These are phyloP conservation scores for Oncorhynchus tshawytscha DNA, from an alignment of 2,113 vertebrate genomes.

Conservation along the genomic window DNA sequence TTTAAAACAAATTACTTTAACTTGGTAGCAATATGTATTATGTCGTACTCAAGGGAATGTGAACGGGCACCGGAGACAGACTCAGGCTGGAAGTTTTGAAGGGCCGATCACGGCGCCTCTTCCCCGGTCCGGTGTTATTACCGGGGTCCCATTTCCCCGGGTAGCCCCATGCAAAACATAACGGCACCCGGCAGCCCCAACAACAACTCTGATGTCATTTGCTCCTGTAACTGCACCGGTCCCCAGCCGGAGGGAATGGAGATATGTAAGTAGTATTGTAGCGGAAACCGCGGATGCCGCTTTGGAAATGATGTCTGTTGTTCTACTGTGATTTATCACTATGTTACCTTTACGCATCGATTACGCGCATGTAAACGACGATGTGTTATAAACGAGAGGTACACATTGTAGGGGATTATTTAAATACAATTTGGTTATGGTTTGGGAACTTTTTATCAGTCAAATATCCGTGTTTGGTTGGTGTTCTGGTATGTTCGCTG, in stretches of 20 bases:
- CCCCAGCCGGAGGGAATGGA: constrained; percentile 81
- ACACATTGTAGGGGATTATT: too few relatives aligned
- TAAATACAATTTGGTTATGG: too few relatives aligned
- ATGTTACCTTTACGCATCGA: neutral
- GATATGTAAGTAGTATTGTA: constrained; percentile 75
- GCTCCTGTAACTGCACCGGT: constrained; percentile 80
- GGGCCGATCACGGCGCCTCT: constrained; percentile 63
- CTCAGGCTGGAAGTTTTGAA: constrained; percentile 67
- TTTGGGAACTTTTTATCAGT: too few relatives aligned
- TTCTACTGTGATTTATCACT: neutral
- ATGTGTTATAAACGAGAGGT: too few relatives aligned
- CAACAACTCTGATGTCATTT: constrained; percentile 81
- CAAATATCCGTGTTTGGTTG: too few relatives aligned
- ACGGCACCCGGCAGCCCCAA: constrained; percentile 74
- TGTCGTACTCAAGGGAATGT: constrained; percentile 54
- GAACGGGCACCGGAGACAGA: constrained; percentile 24
- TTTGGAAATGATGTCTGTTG: neutral
- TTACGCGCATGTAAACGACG: too few relatives aligned
- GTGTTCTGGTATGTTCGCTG: too few relatives aligned
- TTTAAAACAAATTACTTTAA: neutral
- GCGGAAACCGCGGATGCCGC: neutral
- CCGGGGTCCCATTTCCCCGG: constrained; percentile 69
- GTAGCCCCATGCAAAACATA: constrained; percentile 77
- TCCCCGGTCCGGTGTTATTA: constrained; percentile 64
- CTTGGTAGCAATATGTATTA: constrained; percentile 13